A percentile compares a stretch with the other conserved stretches of the same genome.
phyloP scores from a whole-genome alignment of 2,113 vertebrate species.

The Benitochromis conjunctus region DNA sequence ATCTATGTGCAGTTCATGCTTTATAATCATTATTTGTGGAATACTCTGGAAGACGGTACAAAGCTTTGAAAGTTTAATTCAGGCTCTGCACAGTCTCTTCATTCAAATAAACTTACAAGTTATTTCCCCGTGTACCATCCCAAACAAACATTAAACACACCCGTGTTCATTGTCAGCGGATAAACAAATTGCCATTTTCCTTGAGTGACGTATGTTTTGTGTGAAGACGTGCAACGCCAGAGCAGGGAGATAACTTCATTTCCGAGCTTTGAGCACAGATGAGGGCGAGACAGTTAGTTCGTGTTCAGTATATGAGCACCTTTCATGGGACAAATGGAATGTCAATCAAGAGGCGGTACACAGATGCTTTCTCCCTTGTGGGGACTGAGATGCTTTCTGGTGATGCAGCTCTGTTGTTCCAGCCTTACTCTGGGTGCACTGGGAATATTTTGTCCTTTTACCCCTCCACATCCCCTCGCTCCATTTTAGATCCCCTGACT shows the following conservation, averaged over 20 bases:
- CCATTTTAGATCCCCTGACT: constrained; percentile 48
- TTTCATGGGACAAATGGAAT: constrained; percentile 72
- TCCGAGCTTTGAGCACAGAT: constrained; percentile 62
- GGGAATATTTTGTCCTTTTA: constrained; percentile 73
- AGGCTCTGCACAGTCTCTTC: neutral
- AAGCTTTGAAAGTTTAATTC: neutral
- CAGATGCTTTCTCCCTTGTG: constrained; percentile 56
- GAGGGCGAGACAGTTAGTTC: constrained; percentile 54
- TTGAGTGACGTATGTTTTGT: constrained; percentile 64
- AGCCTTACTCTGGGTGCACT: constrained; percentile 63
- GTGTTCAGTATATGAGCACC: constrained; percentile 69
- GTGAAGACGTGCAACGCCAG: constrained; percentile 4
- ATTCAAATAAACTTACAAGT: neutral
- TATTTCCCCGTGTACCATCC: neutral
- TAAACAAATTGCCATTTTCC: constrained; percentile 56
- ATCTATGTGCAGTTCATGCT: neutral
- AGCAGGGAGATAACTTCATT: constrained; percentile 57
- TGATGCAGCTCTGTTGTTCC: constrained; percentile 68
- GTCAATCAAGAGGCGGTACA: constrained; percentile 68
- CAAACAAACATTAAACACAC: constrained; percentile 27
- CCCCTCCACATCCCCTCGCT: constrained; percentile 49
- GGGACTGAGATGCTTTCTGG: constrained; percentile 58
- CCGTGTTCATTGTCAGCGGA: constrained; percentile 56
- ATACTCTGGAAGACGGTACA: neutral
- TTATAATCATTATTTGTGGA: neutral